Evolutionary conservation across 2,113 vertebrate species (phyloP), one percentile per base, ranked within the genome.

Genomic region (Hiodon tergisus): DNA sequence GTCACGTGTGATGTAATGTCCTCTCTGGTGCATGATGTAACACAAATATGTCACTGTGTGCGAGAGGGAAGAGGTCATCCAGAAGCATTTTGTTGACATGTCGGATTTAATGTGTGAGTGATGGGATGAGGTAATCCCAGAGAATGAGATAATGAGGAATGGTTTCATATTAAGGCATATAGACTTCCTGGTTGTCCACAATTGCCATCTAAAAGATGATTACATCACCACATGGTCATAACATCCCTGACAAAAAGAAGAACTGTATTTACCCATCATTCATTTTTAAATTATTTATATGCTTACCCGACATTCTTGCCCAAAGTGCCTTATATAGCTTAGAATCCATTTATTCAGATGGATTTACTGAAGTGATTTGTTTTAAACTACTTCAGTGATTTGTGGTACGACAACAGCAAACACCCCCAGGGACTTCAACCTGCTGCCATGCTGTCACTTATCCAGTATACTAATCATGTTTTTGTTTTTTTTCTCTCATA

Each of bases 91-190:
- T 51, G 48, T 70, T 76, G 66, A 67, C 50, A 51, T 17, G 47
- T 11, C 52, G 46, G 74, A 70, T 11, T 17, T 47, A 50, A 10
- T 67, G 54, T 16, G 50, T 8, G 54, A 55, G 62, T 46, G 17
- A 54, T 48, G 11, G 54, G 54, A 46, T 75, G 73, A 75, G 65
- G 73, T 68, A 67, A 75, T 68, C 55, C 46, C 54, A 58, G n/a
- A n/a, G 63, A 66, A 75, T 75, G 73, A 75, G 63, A 63, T 68
- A 67, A 60, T 74, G 70, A 46, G 70, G 57, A 17, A 13, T 10
- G 53, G 62, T 53, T 74, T 54, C 31, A 50, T 48, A 57, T n/a
- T 51, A 51, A 14, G 46, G 53, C 47, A 17, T 31, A 58, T 16
- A 7, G 31, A 5, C 70, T 47, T 72, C 3, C 55, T 59, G 46